Conservation (phyloP, 2,113 vertebrate species). For the Mobula birostris region DNA sequence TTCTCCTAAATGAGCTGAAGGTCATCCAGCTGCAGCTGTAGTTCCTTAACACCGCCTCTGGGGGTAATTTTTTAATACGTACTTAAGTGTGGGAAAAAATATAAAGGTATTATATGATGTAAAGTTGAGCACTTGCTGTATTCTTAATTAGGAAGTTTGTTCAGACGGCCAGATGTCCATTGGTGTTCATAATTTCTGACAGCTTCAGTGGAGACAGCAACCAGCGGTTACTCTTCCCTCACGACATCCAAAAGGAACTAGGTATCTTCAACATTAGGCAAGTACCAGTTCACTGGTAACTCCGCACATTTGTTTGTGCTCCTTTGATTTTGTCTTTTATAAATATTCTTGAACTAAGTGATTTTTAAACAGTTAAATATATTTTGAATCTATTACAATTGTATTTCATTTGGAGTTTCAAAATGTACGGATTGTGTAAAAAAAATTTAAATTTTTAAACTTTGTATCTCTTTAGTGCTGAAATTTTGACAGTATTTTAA, state of each 20-base stretch:
- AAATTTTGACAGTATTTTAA: not conserved
- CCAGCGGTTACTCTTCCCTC: constrained; percentile 74
- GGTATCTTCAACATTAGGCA: constrained; percentile 73
- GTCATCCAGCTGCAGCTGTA: too few species aligned
- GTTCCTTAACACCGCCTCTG: too few species aligned
- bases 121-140: constrained; percentile 28
- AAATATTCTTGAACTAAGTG: not conserved
- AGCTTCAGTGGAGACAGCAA: constrained; percentile 71
- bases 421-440: not conserved
- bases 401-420: not conserved
- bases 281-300: constrained; percentile 21
- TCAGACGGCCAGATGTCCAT: constrained; percentile 65
- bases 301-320: not conserved
- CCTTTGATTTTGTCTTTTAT: not conserved
- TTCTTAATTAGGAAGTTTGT: constrained; percentile 66
- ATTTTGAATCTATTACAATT: not conserved
- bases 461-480: not conserved
- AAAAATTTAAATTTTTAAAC: too few species aligned
- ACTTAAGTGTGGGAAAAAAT: not conserved
- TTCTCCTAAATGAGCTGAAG: too few species aligned
- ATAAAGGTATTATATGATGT: not conserved
- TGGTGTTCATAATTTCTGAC: constrained; percentile 83
- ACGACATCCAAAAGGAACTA: constrained; percentile 74
- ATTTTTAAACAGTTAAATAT: not conserved
- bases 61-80: not conserved